phyloP scores from a whole-genome alignment of 2,797 vertebrate genomes.

The Gymnocypris eckloni region DNA sequence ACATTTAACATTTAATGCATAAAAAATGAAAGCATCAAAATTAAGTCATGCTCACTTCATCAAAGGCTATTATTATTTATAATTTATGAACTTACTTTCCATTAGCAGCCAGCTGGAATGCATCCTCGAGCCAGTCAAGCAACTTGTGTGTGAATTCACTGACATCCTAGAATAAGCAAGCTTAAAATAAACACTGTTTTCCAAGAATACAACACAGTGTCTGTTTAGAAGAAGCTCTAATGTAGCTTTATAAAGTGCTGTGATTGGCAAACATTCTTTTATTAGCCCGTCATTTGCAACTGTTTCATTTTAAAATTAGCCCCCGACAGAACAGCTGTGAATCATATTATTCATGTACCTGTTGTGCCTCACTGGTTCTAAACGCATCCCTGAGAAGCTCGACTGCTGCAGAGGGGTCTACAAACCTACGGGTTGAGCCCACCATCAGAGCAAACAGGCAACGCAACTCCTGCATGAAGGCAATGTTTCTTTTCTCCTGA shows the following conservation, averaged over 20 bases:
- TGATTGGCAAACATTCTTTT: background rate
- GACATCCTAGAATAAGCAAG: conserved; percentile 87
- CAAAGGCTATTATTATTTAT: conserved; percentile 3
- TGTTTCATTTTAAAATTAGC: conserved; percentile 5
- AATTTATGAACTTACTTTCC: conserved; percentile 80
- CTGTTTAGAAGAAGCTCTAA: conserved; percentile 36
- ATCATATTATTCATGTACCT: conserved; percentile 78
- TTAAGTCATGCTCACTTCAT: background rate
- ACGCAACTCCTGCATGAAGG: conserved; percentile 97
- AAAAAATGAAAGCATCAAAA: background rate
- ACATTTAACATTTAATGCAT: background rate
- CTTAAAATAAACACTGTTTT: conserved; percentile 47
- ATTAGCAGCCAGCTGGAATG: conserved; percentile 90
- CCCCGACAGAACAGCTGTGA: conserved; percentile 5
- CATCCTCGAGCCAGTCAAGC: conserved; percentile 96
- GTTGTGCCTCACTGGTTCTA: conserved; percentile 89
- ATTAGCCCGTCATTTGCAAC: conserved; percentile 15
- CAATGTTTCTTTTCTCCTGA: conserved; percentile 93
- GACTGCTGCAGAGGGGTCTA: conserved; percentile 92
- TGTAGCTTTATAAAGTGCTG: conserved; percentile 36
- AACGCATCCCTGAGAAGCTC: conserved; percentile 92
- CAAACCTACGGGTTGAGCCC: conserved; percentile 89
- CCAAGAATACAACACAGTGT: conserved; percentile 23
- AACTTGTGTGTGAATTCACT: conserved; percentile 98
- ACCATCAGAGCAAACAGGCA: conserved; percentile 94